Base-by-base conservation (phyloP, 2,888 invertebrate species). In the Stenoptilia bipunctidactyla region DNA sequence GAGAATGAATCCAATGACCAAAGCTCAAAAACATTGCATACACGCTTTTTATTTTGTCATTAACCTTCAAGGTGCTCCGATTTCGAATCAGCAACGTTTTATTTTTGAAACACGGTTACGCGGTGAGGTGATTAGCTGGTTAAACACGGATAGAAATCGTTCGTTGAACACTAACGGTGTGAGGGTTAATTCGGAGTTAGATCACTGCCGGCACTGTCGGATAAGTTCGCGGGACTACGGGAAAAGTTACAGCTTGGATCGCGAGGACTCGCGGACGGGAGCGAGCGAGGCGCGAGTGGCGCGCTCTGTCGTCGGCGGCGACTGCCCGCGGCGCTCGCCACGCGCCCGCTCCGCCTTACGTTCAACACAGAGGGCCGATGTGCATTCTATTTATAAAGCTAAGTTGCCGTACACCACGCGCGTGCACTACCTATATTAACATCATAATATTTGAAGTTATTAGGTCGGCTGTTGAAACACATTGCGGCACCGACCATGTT, bases 61-160 rank as follows among this genome's bases (percentile, higher is more conserved):
- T 79, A 79, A 79, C 79, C 80, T 80, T 79, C 79, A 70, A 58
- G 68, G 70, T 75, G 79, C 77, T 77, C 79, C 74, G 75, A 72
- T 74, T 77, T 70, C 70, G 70, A 70, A 75, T 74, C 72, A 67
- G 69, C 72, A 70, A 72, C 74, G 75, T 68, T 76, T 77, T 80
- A 79, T 80, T 80, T 79, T 75, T 67, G 75, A 73, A 75, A 71
- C 76, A 65, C 74, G 73, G 70, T 71, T 72, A 75, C 72, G 69
- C 66, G 61, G n/a, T n/a, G n/a, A n/a, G 64, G 57, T 61, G 65
- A 67, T 67, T 61, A 60, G 48, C 51, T 40, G 49, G 61, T 54
- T 58, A 53, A 57, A 61, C 62, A 52, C 61, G 61, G 55, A 56
- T 52, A 44, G 50, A 49, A 53, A 55, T 50, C 52, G 48, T 52